phyloP scores from a whole-genome alignment of 2,797 vertebrate species.

The Parauchenoglanis punctatus region DNA sequence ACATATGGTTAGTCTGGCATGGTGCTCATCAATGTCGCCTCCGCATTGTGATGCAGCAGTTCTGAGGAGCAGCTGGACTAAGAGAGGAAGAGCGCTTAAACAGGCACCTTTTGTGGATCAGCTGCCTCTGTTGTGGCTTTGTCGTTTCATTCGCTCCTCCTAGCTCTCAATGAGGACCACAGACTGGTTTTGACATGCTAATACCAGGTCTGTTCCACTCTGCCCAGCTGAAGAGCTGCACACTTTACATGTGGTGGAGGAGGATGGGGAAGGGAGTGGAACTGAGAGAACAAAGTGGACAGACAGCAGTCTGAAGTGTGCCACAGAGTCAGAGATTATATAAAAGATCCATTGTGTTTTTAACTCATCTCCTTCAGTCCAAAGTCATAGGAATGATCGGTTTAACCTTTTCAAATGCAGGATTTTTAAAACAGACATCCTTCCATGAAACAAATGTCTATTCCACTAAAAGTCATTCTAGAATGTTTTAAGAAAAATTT shows the following conservation, averaged over 20 bases:
- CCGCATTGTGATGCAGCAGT: conserved; percentile 71
- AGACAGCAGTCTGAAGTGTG: conserved; percentile 69
- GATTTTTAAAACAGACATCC: conserved; percentile 20
- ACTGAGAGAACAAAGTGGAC: conserved; percentile 47
- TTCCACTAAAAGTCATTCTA: conserved; percentile 16
- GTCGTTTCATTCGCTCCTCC: conserved; percentile 50
- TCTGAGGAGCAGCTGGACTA: conserved; percentile 80
- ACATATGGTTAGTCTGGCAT: conserved; percentile 28
- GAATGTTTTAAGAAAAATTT: not conserved
- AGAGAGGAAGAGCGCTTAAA: conserved; percentile 78
- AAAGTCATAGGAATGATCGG: conserved; percentile 10
- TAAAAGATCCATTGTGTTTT: conserved; percentile 70
- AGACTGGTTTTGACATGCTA: conserved; percentile 70
- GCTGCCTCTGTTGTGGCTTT: conserved; percentile 76
- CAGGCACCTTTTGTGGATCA: conserved; percentile 80
- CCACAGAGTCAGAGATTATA: conserved; percentile 72
- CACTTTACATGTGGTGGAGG: conserved; percentile 45
- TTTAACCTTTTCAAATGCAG: conserved; percentile 20
- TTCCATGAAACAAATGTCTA: conserved; percentile 12
- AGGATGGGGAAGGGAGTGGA: conserved; percentile 39
- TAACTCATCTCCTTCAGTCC: conserved; percentile 58
- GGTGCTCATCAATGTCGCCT: conserved; percentile 33
- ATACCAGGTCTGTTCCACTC: conserved; percentile 54
- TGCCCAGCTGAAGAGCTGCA: conserved; percentile 62
- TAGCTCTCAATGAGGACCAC: conserved; percentile 53